These are phyloP conservation scores for Ammodytes dubius DNA, from an alignment of 2,113 vertebrate species.

Conservation along the genomic window DNA sequence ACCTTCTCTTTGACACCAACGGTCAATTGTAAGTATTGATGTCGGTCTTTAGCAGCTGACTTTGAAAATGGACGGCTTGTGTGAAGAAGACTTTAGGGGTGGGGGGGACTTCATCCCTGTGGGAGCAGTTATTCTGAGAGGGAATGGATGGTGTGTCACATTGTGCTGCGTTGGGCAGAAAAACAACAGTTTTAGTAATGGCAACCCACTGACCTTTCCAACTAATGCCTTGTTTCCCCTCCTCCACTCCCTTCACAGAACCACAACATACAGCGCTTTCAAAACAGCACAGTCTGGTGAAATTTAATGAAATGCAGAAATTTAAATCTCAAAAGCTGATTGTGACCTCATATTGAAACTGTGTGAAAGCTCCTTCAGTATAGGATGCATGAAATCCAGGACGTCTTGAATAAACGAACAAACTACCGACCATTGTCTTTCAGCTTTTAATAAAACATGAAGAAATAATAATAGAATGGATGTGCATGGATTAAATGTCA, in stretches of 20 bases:
- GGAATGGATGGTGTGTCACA: constrained; percentile 70
- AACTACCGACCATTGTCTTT: not conserved
- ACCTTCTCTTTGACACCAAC: constrained; percentile 34
- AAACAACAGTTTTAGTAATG: constrained; percentile 64
- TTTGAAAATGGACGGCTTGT: constrained; percentile 56
- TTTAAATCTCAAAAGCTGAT: constrained; percentile 11
- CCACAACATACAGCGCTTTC: constrained; percentile 17
- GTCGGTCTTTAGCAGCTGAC: constrained; percentile 47
- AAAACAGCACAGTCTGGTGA: constrained; percentile 10
- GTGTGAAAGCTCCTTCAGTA: not conserved
- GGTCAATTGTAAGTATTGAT: constrained; percentile 68
- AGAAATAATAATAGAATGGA: not conserved
- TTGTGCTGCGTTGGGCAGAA: constrained; percentile 72
- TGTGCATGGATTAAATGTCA: not conserved
- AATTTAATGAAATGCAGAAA: constrained; percentile 19
- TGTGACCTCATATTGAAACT: not conserved
- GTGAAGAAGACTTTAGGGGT: constrained; percentile 52
- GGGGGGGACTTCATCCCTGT: constrained; percentile 21
- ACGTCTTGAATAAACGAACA: not conserved
- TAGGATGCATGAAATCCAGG: not conserved
- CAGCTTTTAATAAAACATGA: not conserved
- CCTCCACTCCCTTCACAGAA: not conserved
- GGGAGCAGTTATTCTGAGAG: constrained; percentile 64
- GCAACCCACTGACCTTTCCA: constrained; percentile 64
- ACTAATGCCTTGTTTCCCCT: constrained; percentile 22